phyloP scores from a whole-genome alignment of 2,888 invertebrate genomes.

The Lochmaea capreae region DNA sequence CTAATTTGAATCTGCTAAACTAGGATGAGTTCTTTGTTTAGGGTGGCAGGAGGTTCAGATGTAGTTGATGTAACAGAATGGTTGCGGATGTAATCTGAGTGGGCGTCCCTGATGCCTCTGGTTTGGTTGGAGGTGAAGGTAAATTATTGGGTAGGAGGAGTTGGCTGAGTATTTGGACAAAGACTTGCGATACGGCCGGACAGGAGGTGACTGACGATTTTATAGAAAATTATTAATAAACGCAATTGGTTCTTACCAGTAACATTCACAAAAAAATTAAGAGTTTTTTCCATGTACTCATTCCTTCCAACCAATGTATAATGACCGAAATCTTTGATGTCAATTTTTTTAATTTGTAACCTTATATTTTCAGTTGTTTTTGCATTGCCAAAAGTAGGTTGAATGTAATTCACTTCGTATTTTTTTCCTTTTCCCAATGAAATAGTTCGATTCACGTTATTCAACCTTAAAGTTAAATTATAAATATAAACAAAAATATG shows the following conservation, averaged over 20 bases:
- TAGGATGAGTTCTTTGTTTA: too few relatives aligned
- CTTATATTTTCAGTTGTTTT: constrained; percentile 38
- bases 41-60: too few relatives aligned
- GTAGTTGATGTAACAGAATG: too few relatives aligned
- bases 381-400: neutral
- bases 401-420: constrained; percentile 42
- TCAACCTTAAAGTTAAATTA: constrained; percentile 55
- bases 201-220: too few relatives aligned
- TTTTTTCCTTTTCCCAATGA: constrained; percentile 46
- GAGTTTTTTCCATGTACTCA: constrained; percentile 60
- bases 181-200: too few relatives aligned
- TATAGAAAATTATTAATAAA: too few relatives aligned
- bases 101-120: too few relatives aligned
- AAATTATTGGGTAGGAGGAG: too few relatives aligned
- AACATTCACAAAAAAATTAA: constrained; percentile 69
- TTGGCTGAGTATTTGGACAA: too few relatives aligned
- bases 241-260: constrained; percentile 60
- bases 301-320: constrained; percentile 71
- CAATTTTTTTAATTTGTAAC: constrained; percentile 67
- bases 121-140: too few relatives aligned
- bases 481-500: constrained; percentile 4
- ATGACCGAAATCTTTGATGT: constrained; percentile 69
- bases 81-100: too few relatives aligned
- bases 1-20: too few relatives aligned
- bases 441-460: constrained; percentile 61